phyloP scores from a whole-genome alignment of 2,888 invertebrate genomes.

The Linnaemya vulpina region DNA sequence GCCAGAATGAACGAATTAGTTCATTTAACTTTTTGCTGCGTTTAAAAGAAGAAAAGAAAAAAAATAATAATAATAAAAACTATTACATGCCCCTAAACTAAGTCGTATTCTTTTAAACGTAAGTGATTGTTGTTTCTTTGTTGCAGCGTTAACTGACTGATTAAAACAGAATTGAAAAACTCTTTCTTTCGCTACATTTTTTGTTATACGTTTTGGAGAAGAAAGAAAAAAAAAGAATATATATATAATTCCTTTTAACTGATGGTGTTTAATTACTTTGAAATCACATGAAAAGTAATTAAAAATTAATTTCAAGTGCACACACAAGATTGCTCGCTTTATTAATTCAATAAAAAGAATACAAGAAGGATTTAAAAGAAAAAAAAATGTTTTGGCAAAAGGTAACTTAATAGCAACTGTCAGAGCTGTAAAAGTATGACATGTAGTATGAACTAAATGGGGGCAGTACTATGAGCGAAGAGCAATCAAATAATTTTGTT shows the following conservation, averaged over 20 bases:
- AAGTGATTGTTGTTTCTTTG: neutral
- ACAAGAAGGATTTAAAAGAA: neutral
- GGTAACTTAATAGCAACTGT: too few relatives aligned
- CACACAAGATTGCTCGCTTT: neutral
- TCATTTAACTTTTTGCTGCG: constrained; percentile 44
- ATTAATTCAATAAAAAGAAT: constrained; percentile 9
- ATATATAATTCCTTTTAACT: constrained; percentile 1
- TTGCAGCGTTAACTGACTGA: constrained; percentile 24
- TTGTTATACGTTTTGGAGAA: neutral
- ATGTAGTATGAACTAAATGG: too few relatives aligned
- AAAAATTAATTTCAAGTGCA: constrained; percentile 33
- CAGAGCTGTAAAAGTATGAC: too few relatives aligned
- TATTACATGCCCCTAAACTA: neutral
- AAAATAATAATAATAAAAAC: too few relatives aligned
- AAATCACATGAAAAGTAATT: constrained; percentile 36
- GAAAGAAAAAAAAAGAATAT: neutral
- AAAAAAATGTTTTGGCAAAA: neutral
- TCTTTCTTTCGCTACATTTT: neutral
- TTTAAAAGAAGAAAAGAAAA: neutral
- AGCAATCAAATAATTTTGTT: too few relatives aligned
- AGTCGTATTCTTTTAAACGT: neutral
- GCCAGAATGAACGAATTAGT: constrained; percentile 25
- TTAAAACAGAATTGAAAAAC: neutral
- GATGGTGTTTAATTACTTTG: constrained; percentile 40
- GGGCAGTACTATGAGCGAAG: too few relatives aligned